Base-by-base conservation (phyloP, 2,797 vertebrate species). In the Hemitrygon akajei region DNA sequence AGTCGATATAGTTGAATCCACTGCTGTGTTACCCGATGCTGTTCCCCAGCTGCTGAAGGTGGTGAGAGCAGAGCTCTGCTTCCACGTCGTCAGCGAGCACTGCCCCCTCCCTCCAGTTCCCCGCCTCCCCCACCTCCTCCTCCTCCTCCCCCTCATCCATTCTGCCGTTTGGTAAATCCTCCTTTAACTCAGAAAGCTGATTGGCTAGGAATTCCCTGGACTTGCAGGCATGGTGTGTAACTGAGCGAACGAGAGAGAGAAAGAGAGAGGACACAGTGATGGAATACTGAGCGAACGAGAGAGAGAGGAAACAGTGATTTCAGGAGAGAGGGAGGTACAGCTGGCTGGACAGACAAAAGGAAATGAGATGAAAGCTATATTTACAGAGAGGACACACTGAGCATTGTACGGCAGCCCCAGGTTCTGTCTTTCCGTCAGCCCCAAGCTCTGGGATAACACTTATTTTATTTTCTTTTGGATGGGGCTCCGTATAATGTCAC, bases 401-500 rank as follows among this genome's bases (percentile, higher is more conserved):
- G 58, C 58, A 87, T 34, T 87, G 84, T 66, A 63, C 58, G 1
- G 4, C 30, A 18, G 84, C 79, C 37, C 40, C n/a, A 4, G 34
- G 18, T 10, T 34, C 58, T 63, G 30, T 5, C n/a, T 34, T 16
- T 34, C 63, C 58, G 14, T 27, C 84, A 63, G 5, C 58, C n/a
- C 47, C 47, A 30, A 75, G 71, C 10, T 47, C 58, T 6, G 58
- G 30, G 6, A 7, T 60, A 87, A 87, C 58, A 30, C 16, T 37
- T 66, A n/a, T 87, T 63, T n/a, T 16, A 66, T 87, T 87, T 34
- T 66, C 14, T 91, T 91, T 73, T 94, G 71, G 71, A 95, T 95
- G 95, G 96, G 95, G 94, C 95, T 94, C 92, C 96, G 95, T 95
- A 96, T 95, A 95, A 97, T 95, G 93, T 97, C 96, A 96, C 95